A percentile compares a stretch with the other conserved stretches of the same genome.
Conservation (phyloP, 2,888 invertebrate species). For the Archips crataeganus region DNA sequence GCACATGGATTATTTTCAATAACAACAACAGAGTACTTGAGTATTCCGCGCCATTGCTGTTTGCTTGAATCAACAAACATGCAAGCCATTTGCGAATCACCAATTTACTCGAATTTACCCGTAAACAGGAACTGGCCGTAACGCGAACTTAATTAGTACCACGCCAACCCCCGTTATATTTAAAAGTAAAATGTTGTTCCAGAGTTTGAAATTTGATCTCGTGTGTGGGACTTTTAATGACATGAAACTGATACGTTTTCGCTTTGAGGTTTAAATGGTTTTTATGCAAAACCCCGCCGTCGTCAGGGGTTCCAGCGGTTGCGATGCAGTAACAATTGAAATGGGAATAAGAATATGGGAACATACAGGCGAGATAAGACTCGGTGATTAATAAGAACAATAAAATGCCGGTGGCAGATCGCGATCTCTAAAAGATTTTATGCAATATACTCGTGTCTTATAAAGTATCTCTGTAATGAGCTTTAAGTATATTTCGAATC, state of each 20-base stretch:
- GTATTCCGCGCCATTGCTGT: constrained; percentile 27
- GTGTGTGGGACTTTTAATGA: constrained; percentile 3
- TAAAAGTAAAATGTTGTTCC: constrained; percentile 13
- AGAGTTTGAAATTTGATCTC: not conserved
- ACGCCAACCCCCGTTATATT: constrained; percentile 5
- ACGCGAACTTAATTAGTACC: constrained; percentile 27
- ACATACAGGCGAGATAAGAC: too few species aligned
- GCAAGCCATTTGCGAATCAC: constrained; percentile 40
- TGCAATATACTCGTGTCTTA: too few species aligned
- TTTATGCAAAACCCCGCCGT: not conserved
- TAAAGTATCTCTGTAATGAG: too few species aligned
- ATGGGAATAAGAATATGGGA: not conserved
- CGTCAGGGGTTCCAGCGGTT: not conserved
- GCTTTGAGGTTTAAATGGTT: not conserved
- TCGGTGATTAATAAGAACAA: too few species aligned
- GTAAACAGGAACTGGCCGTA: constrained; percentile 23
- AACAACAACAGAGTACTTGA: constrained; percentile 25
- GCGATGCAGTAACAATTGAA: not conserved
- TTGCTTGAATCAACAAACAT: constrained; percentile 41
- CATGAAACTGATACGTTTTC: not conserved
- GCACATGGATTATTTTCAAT: constrained; percentile 14
- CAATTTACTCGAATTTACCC: constrained; percentile 37
- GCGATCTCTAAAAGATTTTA: too few species aligned
- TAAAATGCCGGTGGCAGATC: too few species aligned
- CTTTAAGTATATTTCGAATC: too few species aligned